Evolutionary conservation across 2,888 invertebrate genomes (phyloP).

Genomic region (Sialis lutaria): DNA sequence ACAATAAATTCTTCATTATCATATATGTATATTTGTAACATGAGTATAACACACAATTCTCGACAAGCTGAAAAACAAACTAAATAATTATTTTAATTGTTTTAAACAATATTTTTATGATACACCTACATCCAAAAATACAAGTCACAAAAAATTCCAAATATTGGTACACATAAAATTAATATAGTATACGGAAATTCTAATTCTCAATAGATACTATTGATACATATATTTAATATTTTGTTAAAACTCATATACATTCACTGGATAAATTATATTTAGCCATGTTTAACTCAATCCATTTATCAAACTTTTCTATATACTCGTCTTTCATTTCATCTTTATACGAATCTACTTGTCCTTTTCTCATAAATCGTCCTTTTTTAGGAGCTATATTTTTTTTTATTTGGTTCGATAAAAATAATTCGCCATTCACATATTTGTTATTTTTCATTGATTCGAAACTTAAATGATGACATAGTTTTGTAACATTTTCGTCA

Average conservation of each 20-base stretch:
- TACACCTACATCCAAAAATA: too few species aligned
- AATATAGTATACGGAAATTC: too few species aligned
- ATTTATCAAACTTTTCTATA: neutral
- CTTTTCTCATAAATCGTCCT: neutral
- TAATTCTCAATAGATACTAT: too few species aligned
- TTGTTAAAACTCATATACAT: neutral
- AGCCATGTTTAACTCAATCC: neutral
- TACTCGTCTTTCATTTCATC: neutral
- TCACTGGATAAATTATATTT: neutral
- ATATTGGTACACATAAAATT: too few species aligned
- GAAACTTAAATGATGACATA: neutral
- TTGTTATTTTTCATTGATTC: neutral
- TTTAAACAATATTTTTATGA: too few species aligned
- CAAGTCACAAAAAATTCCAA: too few species aligned
- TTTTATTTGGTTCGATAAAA: neutral
- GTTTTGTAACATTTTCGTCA: neutral
- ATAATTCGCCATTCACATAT: neutral
- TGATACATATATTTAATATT: neutral
- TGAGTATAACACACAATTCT: too few species aligned
- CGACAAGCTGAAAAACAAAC: too few species aligned
- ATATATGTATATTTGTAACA: too few species aligned
- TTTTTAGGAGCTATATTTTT: neutral
- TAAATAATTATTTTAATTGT: too few species aligned
- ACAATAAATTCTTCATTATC: too few species aligned
- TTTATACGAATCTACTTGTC: neutral